Evolutionary conservation across 2,888 invertebrate species (phyloP).

Genomic region (Bellardia pandia): DNA sequence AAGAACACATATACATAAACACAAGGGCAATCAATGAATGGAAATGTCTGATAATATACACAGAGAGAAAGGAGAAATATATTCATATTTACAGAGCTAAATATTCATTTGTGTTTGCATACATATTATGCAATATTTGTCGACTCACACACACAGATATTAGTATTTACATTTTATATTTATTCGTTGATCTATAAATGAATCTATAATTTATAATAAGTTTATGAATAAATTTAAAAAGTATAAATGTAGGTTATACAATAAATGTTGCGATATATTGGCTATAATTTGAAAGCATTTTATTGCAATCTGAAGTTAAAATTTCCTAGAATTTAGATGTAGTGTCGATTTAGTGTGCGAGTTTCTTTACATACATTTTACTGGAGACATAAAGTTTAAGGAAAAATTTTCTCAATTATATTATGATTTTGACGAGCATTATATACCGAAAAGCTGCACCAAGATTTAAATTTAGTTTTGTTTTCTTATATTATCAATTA

Average conservation of each 20-base stretch:
- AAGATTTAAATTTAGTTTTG: too few species aligned
- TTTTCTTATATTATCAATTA: too few species aligned
- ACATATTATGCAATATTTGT: background rate
- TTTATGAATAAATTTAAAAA: background rate
- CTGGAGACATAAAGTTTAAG: too few species aligned
- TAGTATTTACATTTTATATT: constrained; percentile 6
- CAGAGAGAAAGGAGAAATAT: background rate
- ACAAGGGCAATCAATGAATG: constrained; percentile 49
- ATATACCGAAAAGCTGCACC: too few species aligned
- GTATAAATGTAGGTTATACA: background rate
- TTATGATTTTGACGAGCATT: too few species aligned
- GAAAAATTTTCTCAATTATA: too few species aligned
- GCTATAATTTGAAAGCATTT: background rate
- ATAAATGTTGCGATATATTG: background rate
- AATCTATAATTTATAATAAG: background rate
- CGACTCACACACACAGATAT: background rate
- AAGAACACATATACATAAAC: background rate
- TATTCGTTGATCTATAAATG: background rate
- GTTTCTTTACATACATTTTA: too few species aligned
- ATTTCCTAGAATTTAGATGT: too few species aligned
- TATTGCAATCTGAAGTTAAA: background rate
- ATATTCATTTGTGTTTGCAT: constrained; percentile 11
- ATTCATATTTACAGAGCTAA: constrained; percentile 2
- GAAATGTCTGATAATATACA: constrained; percentile 20
- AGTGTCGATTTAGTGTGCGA: too few species aligned